Conservation (phyloP, 2,888 invertebrate species). For the Polymixis flavicincta region DNA sequence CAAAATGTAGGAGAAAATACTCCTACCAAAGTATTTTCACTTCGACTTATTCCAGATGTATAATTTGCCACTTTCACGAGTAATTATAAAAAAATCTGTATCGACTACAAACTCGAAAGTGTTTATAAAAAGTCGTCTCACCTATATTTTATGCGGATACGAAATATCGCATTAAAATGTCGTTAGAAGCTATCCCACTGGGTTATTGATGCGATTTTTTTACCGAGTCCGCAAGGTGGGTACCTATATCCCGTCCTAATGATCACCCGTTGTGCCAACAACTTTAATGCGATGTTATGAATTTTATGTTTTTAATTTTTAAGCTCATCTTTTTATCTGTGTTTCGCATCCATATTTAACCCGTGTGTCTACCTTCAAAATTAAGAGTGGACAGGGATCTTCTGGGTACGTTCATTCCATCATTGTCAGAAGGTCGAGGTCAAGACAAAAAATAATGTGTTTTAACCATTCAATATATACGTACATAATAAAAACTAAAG, state of each 20-base stretch:
- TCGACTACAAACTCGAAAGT: neutral
- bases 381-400: no score
- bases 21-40: neutral
- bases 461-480: neutral
- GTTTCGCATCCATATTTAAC: no score
- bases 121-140: conserved; percentile 21
- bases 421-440: no score
- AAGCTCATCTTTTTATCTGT: no score
- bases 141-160: conserved; percentile 43
- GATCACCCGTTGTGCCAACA: conserved; percentile 36
- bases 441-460: no score
- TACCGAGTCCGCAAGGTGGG: conserved; percentile 38
- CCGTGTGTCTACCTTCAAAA: no score
- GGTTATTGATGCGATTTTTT: conserved; percentile 61
- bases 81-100: conserved; percentile 1
- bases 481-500: no score
- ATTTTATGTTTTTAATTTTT: conserved; percentile 17
- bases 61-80: neutral
- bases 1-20: neutral
- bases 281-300: conserved; percentile 18
- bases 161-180: conserved; percentile 61
- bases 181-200: conserved; percentile 50
- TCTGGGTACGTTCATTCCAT: no score
- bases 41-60: neutral
- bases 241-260: conserved; percentile 26